Evolutionary conservation across 2,797 vertebrate genomes (phyloP).

Genomic region (Cuculus canorus): DNA sequence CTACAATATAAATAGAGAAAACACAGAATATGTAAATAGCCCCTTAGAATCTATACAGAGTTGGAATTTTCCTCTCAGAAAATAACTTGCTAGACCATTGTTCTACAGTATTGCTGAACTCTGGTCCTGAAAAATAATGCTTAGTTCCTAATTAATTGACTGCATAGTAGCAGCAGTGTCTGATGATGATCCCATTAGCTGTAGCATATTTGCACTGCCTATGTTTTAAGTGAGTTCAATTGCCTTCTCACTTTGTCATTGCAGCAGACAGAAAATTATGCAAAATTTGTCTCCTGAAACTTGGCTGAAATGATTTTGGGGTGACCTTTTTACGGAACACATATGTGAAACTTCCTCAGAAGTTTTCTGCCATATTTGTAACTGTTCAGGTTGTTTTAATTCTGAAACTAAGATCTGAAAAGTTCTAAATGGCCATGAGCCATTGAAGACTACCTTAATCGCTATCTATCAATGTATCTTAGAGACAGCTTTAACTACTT

Average conservation of each 20-base stretch:
- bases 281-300: not conserved
- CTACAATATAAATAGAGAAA: not conserved
- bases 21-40: not conserved
- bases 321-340: rapidly evolving
- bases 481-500: not conserved
- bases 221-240: not conserved
- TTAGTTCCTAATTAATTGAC: not conserved
- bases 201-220: not conserved
- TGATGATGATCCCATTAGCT: not conserved
- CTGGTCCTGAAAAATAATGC: not conserved
- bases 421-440: rapidly evolving
- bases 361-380: not conserved
- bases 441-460: not conserved
- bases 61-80: not conserved
- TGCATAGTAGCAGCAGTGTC: not conserved
- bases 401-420: not conserved
- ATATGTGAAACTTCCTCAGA: not conserved
- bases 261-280: not conserved
- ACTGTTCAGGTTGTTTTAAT: not conserved
- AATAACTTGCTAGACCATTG: not conserved
- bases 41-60: not conserved
- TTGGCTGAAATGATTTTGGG: rapidly evolving
- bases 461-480: not conserved
- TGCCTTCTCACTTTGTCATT: not conserved
- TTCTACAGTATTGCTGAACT: not conserved